Conservation (phyloP, 2,888 invertebrate species). For the Blastobasis adustella region DNA sequence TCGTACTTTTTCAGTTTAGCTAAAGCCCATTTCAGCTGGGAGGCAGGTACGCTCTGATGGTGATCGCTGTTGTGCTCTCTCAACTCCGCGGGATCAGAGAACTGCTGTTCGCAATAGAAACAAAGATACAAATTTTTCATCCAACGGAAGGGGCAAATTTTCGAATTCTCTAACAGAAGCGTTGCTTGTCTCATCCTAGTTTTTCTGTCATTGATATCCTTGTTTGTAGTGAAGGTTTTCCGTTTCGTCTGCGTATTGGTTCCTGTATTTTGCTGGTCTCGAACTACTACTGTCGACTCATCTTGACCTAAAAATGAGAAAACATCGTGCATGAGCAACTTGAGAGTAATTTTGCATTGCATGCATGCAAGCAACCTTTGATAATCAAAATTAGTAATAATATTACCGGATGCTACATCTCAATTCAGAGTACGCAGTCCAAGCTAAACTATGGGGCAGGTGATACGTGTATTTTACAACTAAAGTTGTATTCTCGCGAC, state of each 20-base stretch:
- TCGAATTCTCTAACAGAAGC: constrained; percentile 44
- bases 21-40: constrained; percentile 35
- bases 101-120: constrained; percentile 51
- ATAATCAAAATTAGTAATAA: neutral
- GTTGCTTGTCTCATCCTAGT: constrained; percentile 40
- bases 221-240: constrained; percentile 12
- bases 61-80: constrained; percentile 33
- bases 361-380: constrained; percentile 14
- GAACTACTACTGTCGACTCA: constrained; percentile 18
- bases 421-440: too few species aligned
- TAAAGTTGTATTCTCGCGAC: too few species aligned
- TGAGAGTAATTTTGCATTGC: constrained; percentile 10
- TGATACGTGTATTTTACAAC: too few species aligned
- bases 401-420: too few species aligned
- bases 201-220: constrained; percentile 31
- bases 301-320: constrained; percentile 64
- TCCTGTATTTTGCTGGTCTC: constrained; percentile 5
- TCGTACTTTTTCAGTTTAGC: constrained; percentile 48
- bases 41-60: constrained; percentile 24
- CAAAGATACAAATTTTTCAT: constrained; percentile 53
- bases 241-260: neutral
- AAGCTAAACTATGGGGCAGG: too few species aligned
- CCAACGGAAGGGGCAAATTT: constrained; percentile 60
- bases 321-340: constrained; percentile 34
- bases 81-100: constrained; percentile 38